phyloP scores from a whole-genome alignment of 2,113 vertebrate species.

The Microcebus jonahi region DNA sequence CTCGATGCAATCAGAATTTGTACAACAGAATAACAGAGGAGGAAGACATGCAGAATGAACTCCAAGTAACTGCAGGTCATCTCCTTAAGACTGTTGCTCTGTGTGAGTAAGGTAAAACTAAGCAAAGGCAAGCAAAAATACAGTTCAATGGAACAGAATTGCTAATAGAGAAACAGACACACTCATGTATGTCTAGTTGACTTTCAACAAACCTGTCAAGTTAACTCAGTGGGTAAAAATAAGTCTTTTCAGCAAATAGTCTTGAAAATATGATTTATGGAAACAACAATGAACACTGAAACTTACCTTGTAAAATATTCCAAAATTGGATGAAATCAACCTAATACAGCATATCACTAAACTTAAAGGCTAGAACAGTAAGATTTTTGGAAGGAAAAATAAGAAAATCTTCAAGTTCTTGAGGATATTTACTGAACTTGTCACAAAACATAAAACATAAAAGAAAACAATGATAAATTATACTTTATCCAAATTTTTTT shows the following conservation, averaged over 20 bases:
- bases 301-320: not conserved
- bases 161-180: not conserved
- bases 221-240: not conserved
- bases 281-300: not conserved
- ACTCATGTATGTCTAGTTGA: fast-evolving
- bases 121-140: not conserved
- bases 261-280: not conserved
- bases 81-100: not conserved
- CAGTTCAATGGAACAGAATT: no score
- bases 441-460: not conserved
- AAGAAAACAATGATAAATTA: not conserved
- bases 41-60: not conserved
- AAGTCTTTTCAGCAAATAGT: not conserved
- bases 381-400: not conserved
- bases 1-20: not conserved
- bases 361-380: not conserved
- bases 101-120: not conserved
- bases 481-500: not conserved
- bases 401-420: not conserved
- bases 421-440: not conserved
- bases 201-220: not conserved
- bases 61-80: no score
- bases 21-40: not conserved
- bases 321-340: not conserved
- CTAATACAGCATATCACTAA: not conserved